A percentile compares a stretch with the other conserved stretches of the same genome.
phyloP scores from a whole-genome alignment of 1,140 invertebrate genomes.

The Oedothorax gibbosus region DNA sequence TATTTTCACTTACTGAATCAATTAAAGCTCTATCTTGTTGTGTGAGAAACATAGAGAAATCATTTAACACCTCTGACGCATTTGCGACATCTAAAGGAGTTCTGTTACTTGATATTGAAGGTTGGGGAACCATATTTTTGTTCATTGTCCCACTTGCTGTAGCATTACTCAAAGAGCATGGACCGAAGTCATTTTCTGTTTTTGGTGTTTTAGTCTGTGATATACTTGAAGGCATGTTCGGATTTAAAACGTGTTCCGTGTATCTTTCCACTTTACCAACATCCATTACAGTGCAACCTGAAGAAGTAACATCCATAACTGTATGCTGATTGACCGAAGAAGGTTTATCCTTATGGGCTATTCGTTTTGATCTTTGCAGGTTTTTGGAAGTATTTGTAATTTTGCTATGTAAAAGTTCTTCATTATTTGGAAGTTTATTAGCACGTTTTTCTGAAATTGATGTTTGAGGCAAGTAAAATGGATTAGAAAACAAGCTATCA shows the following conservation, averaged over 20 bases:
- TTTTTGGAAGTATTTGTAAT: not conserved
- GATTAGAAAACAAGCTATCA: not conserved
- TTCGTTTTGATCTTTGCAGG: constrained; percentile 15
- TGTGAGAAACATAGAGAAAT: constrained; percentile 46
- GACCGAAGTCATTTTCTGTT: not conserved
- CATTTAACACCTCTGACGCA: constrained; percentile 33
- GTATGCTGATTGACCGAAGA: constrained; percentile 39
- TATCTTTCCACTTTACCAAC: not conserved
- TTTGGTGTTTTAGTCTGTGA: not conserved
- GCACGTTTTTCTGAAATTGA: not conserved
- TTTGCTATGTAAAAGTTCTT: not conserved
- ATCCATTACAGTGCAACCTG: constrained; percentile 42
- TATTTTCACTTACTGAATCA: constrained; percentile 62
- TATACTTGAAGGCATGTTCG: not conserved
- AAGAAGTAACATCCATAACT: constrained; percentile 38
- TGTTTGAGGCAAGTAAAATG: constrained; percentile 7
- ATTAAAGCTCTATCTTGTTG: not conserved
- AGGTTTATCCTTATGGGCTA: not conserved
- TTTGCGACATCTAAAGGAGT: not conserved
- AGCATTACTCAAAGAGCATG: not conserved
- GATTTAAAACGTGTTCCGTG: constrained; percentile 13
- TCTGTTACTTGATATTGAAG: not conserved
- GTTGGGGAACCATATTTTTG: not conserved
- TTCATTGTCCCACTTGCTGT: not conserved
- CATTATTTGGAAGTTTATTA: not conserved